Conservation (phyloP, 1,140 invertebrate genomes). For the Pseudomyrmex flavicornis region DNA sequence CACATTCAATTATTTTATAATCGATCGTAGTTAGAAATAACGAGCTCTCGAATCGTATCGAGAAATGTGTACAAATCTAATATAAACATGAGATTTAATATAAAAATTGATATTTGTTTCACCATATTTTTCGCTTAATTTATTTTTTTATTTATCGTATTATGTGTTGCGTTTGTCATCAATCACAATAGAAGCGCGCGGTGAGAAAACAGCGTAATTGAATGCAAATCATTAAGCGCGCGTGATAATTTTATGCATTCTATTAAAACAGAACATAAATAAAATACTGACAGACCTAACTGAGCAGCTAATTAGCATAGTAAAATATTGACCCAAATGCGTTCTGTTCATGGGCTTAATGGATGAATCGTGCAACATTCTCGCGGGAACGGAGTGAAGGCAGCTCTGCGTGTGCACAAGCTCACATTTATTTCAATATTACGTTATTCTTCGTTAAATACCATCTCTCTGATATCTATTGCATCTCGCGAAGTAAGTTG, state of each 20-base stretch:
- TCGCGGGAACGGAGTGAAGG: slow-evolving; percentile 7
- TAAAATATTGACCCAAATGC: slow-evolving; percentile 26
- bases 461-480: slow-evolving; percentile 1
- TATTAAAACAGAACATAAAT: slow-evolving; percentile 11
- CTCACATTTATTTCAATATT: slow-evolving; percentile 33
- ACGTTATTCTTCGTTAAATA: slow-evolving; percentile 41
- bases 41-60: slow-evolving; percentile 2
- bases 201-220: slow-evolving; percentile 13
- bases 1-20: neutral
- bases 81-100: neutral
- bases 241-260: neutral
- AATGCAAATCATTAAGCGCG: slow-evolving; percentile 2
- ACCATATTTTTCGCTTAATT: neutral
- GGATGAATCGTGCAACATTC: neutral
- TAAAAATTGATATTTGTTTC: too few relatives aligned
- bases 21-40: neutral
- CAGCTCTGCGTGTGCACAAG: neutral
- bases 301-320: slow-evolving; percentile 40
- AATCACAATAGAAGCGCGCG: neutral
- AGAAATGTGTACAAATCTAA: neutral
- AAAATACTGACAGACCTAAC: slow-evolving; percentile 32
- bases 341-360: slow-evolving; percentile 1
- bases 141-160: slow-evolving; percentile 12
- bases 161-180: neutral
- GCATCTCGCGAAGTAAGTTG: neutral